A percentile compares a stretch with the other conserved stretches of the same genome.
Conservation (phyloP, 2,888 invertebrate genomes). For the Pseudococcus viburni region DNA sequence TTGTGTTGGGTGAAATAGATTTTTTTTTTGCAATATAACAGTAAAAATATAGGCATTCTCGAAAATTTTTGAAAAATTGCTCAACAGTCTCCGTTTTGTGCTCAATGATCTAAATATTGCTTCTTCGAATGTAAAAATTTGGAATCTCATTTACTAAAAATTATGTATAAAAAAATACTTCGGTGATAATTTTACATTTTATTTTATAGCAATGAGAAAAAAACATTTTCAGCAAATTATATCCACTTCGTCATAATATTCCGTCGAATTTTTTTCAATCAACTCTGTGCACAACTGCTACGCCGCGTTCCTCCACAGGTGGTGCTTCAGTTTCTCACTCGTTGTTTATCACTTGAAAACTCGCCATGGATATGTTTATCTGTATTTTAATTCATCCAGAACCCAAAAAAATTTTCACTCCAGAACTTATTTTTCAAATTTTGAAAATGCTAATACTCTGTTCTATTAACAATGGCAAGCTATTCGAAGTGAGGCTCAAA, state of each 20-base stretch:
- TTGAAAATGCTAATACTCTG: too few relatives aligned
- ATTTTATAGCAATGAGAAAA: too few relatives aligned
- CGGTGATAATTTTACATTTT: too few relatives aligned
- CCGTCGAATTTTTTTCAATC: not conserved
- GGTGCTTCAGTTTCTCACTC: not conserved
- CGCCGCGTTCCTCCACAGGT: not conserved
- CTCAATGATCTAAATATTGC: not conserved
- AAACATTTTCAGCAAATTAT: not conserved
- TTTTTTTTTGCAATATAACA: not conserved
- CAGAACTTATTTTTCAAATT: too few relatives aligned
- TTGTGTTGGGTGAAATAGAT: too few relatives aligned
- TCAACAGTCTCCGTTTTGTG: not conserved
- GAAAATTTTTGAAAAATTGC: not conserved
- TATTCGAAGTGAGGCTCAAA: too few relatives aligned
- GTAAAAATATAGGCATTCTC: not conserved
- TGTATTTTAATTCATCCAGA: too few relatives aligned
- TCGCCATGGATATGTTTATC: not conserved
- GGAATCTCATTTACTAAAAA: too few relatives aligned
- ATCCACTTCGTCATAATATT: not conserved
- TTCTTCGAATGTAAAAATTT: not conserved
- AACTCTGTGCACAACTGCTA: not conserved
- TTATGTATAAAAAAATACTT: too few relatives aligned
- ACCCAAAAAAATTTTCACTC: too few relatives aligned
- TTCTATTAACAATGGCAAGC: too few relatives aligned
- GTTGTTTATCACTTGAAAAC: not conserved